Percentiles rank a stretch among this genome's conserved stretches.
Evolutionary conservation across 2,888 invertebrate genomes (phyloP).

Genomic region (Cryptosula pallasiana): DNA sequence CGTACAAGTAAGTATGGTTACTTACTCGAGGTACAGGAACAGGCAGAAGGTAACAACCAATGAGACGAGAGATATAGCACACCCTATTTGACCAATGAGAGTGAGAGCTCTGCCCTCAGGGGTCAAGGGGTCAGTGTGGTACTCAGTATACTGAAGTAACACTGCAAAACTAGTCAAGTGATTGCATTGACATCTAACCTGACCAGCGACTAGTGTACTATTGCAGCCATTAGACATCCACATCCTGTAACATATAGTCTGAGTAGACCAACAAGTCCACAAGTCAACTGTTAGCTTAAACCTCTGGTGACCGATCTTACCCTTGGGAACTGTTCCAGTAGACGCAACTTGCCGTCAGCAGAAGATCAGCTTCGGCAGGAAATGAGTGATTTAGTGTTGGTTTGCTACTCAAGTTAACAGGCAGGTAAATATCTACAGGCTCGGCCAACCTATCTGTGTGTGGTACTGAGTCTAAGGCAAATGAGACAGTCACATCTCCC

Average conservation of each 20-base stretch:
- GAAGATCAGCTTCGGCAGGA: not conserved
- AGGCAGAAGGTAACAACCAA: constrained; percentile 13
- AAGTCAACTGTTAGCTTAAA: too few species aligned
- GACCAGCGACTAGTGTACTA: not conserved
- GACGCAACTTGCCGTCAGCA: not conserved
- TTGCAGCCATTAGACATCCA: constrained; percentile 17
- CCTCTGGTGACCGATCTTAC: too few species aligned
- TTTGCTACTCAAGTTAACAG: not conserved
- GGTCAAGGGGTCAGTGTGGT: not conserved
- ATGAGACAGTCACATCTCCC: not conserved
- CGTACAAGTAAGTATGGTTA: too few species aligned
- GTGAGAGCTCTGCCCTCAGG: not conserved
- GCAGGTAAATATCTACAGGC: not conserved
- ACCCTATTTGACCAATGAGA: constrained; percentile 18
- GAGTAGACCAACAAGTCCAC: too few species aligned
- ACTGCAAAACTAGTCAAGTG: constrained; percentile 25
- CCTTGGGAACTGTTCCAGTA: not conserved
- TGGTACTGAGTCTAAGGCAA: not conserved
- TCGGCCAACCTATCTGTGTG: not conserved
- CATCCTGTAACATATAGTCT: too few species aligned
- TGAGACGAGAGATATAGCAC: constrained; percentile 4
- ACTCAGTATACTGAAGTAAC: not conserved
- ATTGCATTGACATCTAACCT: constrained; percentile 11
- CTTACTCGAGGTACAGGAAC: constrained; percentile 19
- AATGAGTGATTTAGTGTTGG: not conserved